phyloP scores from a whole-genome alignment of 1,140 invertebrate species.

The Aphelenchoides avenae region DNA sequence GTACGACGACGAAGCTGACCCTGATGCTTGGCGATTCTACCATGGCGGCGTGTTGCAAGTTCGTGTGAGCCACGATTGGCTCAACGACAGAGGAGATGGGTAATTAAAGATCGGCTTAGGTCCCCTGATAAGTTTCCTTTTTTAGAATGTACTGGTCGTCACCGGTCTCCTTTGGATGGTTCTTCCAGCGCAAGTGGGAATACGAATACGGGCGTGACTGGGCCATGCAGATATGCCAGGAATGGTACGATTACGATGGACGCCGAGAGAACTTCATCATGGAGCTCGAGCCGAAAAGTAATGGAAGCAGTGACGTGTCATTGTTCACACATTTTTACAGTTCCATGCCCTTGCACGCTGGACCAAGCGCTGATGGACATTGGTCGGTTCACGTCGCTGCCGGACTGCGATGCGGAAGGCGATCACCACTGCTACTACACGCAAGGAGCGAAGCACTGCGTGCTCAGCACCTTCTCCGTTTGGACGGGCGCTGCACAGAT shows the following conservation, averaged over 20 bases:
- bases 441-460: constrained; percentile 81
- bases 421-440: constrained; percentile 84
- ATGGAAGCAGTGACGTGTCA: neutral
- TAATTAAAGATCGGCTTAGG: constrained; percentile 68
- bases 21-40: constrained; percentile 38
- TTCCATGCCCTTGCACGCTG: constrained; percentile 83
- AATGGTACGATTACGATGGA: constrained; percentile 77
- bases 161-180: constrained; percentile 85
- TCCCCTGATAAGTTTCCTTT: constrained; percentile 2
- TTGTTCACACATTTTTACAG: constrained; percentile 6
- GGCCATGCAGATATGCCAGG: constrained; percentile 75
- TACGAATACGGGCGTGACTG: constrained; percentile 68
- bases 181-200: constrained; percentile 82
- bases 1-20: constrained; percentile 36
- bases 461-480: constrained; percentile 82
- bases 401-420: constrained; percentile 81
- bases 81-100: constrained; percentile 74
- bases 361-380: constrained; percentile 68
- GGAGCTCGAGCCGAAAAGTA: constrained; percentile 46
- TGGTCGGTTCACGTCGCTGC: constrained; percentile 83
- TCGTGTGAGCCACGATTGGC: constrained; percentile 33
- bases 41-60: constrained; percentile 37
- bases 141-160: constrained; percentile 59
- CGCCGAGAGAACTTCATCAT: constrained; percentile 45
- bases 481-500: constrained; percentile 62